A percentile compares a stretch with the other conserved stretches of the same genome.
These are phyloP conservation scores for Diplolepis rosae DNA, from an alignment of 2,888 invertebrate genomes.

Conservation along the genomic window DNA sequence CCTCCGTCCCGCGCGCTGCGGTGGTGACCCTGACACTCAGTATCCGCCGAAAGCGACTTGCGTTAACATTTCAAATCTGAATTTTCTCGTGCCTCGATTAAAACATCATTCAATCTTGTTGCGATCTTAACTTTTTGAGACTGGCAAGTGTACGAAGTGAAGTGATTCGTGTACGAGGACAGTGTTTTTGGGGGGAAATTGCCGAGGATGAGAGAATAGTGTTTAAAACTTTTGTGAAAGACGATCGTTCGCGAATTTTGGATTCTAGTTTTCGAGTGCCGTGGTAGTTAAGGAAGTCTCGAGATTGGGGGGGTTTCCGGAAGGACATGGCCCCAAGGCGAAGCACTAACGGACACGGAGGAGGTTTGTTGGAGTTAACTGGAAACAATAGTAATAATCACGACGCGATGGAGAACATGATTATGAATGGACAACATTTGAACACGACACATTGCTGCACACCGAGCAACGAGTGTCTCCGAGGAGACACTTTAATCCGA, in stretches of 20 bases:
- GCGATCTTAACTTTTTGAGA: neutral
- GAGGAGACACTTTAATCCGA: slow-evolving; percentile 78
- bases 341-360: slow-evolving; percentile 65
- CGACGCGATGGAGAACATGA: slow-evolving; percentile 60
- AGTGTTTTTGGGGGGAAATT: neutral
- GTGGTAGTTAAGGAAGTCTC: neutral
- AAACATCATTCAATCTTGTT: too few relatives aligned
- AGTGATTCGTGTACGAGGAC: slow-evolving; percentile 11
- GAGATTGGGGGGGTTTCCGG: slow-evolving; percentile 15
- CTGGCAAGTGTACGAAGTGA: too few relatives aligned
- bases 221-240: neutral
- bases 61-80: neutral
- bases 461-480: slow-evolving; percentile 87
- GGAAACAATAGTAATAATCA: slow-evolving; percentile 43
- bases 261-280: neutral
- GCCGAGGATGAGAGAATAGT: neutral
- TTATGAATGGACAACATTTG: slow-evolving; percentile 53
- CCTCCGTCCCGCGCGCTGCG: slow-evolving; percentile 47
- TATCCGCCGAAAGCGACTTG: neutral
- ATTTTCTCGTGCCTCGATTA: neutral
- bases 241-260: slow-evolving; percentile 19
- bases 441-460: slow-evolving; percentile 85
- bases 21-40: slow-evolving; percentile 65
- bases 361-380: slow-evolving; percentile 44
- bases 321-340: slow-evolving; percentile 68